phyloP scores from a whole-genome alignment of 2,888 invertebrate genomes.

The Zhengitettix transpicula region DNA sequence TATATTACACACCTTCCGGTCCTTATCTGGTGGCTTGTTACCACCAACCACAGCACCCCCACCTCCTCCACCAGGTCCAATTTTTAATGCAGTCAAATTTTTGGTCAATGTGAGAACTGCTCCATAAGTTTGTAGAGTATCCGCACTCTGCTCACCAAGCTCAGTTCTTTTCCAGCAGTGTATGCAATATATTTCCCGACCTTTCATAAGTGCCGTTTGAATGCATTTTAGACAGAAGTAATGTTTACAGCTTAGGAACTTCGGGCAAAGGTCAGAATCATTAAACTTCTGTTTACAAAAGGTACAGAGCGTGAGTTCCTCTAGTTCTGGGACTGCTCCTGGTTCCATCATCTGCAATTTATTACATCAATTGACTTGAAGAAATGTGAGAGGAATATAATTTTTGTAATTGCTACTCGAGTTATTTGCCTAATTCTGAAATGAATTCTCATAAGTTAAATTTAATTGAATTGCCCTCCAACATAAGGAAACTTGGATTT shows the following conservation, averaged over 20 bases:
- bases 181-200: constrained; percentile 32
- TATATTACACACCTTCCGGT: constrained; percentile 8
- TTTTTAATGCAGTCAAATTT: constrained; percentile 40
- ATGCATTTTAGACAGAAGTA: constrained; percentile 62
- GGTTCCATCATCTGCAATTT: constrained; percentile 20
- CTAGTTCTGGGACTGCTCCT: constrained; percentile 43
- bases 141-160: constrained; percentile 46
- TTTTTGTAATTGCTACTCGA: no score
- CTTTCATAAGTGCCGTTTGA: constrained; percentile 47
- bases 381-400: no score
- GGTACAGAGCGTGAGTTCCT: constrained; percentile 57
- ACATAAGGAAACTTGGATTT: no score
- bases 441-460: no score
- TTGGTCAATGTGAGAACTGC: constrained; percentile 49
- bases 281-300: constrained; percentile 61
- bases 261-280: constrained; percentile 52
- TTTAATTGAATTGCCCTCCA: no score
- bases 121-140: constrained; percentile 48
- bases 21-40: constrained; percentile 23
- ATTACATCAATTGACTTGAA: no score
- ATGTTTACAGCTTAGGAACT: constrained; percentile 57
- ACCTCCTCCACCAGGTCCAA: constrained; percentile 26
- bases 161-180: constrained; percentile 62
- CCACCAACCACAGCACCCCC: constrained; percentile 1
- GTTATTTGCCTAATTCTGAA: no score